A percentile compares a stretch with the other conserved stretches of the same genome.
Conservation (phyloP, 2,888 invertebrate species). For the Lycia hirtaria region DNA sequence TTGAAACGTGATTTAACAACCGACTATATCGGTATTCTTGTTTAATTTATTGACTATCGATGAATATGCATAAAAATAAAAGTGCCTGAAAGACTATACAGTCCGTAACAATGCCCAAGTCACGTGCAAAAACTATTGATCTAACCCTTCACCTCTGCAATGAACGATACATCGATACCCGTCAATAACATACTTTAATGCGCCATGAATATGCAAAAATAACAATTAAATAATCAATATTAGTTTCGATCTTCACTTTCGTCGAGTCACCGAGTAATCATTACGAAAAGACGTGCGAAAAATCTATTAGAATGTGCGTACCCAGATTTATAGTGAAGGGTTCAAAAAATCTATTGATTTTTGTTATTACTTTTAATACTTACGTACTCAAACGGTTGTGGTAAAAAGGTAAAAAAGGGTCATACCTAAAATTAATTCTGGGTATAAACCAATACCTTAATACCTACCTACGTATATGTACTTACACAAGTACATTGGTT, state of each 20-base stretch:
- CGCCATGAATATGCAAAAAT: constrained; percentile 80
- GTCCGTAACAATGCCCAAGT: constrained; percentile 41
- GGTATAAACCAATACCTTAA: no score
- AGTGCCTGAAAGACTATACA: constrained; percentile 8
- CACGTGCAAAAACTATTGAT: constrained; percentile 48
- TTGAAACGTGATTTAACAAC: background rate
- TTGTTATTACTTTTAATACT: no score
- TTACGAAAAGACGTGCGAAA: constrained; percentile 46
- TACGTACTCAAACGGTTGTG: background rate
- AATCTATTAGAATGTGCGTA: constrained; percentile 15
- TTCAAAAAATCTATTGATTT: constrained; percentile 1
- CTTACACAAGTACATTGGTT: no score
- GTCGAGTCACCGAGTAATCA: constrained; percentile 63
- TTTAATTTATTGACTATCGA: constrained; percentile 63
- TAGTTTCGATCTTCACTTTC: constrained; percentile 61
- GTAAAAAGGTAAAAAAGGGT: no score
- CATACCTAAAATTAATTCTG: no score
- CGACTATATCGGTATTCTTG: background rate
- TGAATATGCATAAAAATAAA: constrained; percentile 71
- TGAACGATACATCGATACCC: constrained; percentile 42
- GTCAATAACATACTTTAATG: constrained; percentile 41
- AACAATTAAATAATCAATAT: constrained; percentile 77
- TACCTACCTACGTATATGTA: no score
- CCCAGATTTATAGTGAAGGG: constrained; percentile 27
- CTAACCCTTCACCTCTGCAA: constrained; percentile 45